These are phyloP conservation scores for Sabatieria punctata DNA, from an alignment of 2,888 invertebrate species.

Conservation along the genomic window DNA sequence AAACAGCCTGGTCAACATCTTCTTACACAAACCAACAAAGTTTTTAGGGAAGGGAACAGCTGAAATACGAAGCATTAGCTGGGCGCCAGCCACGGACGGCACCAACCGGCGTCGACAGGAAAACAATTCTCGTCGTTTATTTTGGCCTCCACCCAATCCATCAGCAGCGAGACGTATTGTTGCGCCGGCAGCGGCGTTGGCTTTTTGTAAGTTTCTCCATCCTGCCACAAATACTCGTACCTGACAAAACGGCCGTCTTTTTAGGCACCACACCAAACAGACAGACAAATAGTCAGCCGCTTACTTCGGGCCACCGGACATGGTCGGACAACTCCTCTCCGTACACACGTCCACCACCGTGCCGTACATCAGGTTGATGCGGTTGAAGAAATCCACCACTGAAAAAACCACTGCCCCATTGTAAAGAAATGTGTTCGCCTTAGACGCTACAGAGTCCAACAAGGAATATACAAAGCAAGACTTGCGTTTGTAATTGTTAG, in stretches of 20 bases:
- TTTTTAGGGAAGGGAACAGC: constrained; percentile 72
- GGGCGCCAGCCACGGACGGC: not conserved
- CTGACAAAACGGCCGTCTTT: constrained; percentile 23
- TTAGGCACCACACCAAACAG: no score
- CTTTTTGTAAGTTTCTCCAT: constrained; percentile 50
- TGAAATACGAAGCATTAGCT: constrained; percentile 35
- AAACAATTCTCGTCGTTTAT: constrained; percentile 73
- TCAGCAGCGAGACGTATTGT: constrained; percentile 59
- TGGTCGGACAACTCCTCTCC: constrained; percentile 62
- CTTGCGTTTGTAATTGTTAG: no score
- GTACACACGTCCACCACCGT: constrained; percentile 62
- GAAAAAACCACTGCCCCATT: constrained; percentile 24
- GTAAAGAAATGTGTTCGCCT: no score
- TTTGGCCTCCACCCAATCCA: constrained; percentile 79
- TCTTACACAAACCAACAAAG: constrained; percentile 57
- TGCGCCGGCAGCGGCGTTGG: constrained; percentile 64
- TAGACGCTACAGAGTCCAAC: no score
- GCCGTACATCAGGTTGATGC: constrained; percentile 77
- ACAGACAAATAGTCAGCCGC: constrained; percentile 14
- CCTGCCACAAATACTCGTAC: constrained; percentile 79
- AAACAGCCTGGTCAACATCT: constrained; percentile 68
- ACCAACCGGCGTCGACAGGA: constrained; percentile 54
- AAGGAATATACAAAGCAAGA: no score
- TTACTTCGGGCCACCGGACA: constrained; percentile 64
- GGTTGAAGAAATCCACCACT: constrained; percentile 85